Base-by-base conservation (phyloP, 23 tunicate genomes). In the Styela plicata region DNA sequence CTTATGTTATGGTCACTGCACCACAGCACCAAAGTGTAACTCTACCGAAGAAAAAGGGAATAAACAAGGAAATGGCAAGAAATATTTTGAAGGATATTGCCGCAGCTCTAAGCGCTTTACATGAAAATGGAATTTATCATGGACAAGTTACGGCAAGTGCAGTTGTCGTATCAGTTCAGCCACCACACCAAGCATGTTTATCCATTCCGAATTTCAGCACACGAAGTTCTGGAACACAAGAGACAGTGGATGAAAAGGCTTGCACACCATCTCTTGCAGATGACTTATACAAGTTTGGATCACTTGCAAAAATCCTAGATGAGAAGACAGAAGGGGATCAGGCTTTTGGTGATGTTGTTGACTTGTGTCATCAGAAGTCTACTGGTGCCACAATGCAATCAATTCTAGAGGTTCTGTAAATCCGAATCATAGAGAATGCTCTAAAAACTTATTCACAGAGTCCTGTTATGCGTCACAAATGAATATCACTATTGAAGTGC, bases 1-100 rank as follows among this genome's bases (percentile, higher is more conserved):
- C 65, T 18, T 76, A 44, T 76, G 81, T 76, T 22, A 76, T 76
- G 81, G 26, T 76, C 24, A 24, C 81, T 26, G 64, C 17, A 13
- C 77, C 77, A 29, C 37, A 33, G 36, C 20, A 28, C 5, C 34
- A 5, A 16, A 71, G 36, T 27, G 34, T 32, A 3, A 34, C 17
- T 33, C 3, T 71, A 28, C 23, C 34, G 3, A 5, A 29, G 29
- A 34, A 21, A 21, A 34, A 32, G 37, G 24, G 24, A 32, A 13
- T 71, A 3, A 29, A 32, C 35, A 71, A 30, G 16, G 36, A 27
- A 32, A 34, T 26, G 34, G 37, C 24, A 21, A 34, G 29, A 71
- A 7, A 3, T 3, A 30, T 71, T 22, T 17, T 71, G 77, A 71
- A 71, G 29, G 36, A 71, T 32, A 34, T 71, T 30, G 77, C 77